Base-by-base conservation (phyloP, 2,797 vertebrate species). In the Arrhamphus sclerolepis region DNA sequence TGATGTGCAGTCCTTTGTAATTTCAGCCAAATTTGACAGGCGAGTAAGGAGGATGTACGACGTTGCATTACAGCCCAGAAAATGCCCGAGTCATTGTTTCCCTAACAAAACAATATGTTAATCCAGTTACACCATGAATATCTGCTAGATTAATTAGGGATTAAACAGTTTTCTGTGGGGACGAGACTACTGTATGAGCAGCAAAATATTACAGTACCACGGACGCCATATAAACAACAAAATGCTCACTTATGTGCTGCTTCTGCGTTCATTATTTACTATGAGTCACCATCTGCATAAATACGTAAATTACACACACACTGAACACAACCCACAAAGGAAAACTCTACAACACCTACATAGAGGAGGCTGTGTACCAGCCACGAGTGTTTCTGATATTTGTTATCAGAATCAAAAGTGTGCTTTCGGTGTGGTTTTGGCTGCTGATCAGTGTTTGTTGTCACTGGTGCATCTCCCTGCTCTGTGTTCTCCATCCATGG, bases 71-170 rank as follows among this genome's bases (percentile, higher is more conserved):
- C 70, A 38, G 57, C 50, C 60, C 39, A 46, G 66, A 76, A 77
- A 80, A 85, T 8, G 70, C 56, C 64, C 26, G 56, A 18, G 19
- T 75, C 75, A 82, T 88, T 92, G 85, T 92, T 80, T 70, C 16
- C 48, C 77, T 51, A 75, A 88, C 80, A 89, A 89, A 91, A 84
- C 80, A 80, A 78, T 72, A 90, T 90, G 86, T 77, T 90, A 89
- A 89, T 89, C 73, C 50, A 17, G 51, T 75, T 75, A 78, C 66
- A 50, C 60, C 38, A 38, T 72, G 81, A 87, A 85, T 87, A 87
- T 82, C 67, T 77, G 60, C 0, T 51, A 80, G 81, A 87, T 84
- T 89, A 85, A 89, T 90, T 77, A 83, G 56, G 78, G 79, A 86
- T 89, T 86, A 79, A 83, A 78, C 70, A 57, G 60, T 81, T 82